Percentiles rank a stretch among this genome's conserved stretches.
Evolutionary conservation across 2,113 vertebrate genomes (phyloP).

Genomic region (Monopterus albus): DNA sequence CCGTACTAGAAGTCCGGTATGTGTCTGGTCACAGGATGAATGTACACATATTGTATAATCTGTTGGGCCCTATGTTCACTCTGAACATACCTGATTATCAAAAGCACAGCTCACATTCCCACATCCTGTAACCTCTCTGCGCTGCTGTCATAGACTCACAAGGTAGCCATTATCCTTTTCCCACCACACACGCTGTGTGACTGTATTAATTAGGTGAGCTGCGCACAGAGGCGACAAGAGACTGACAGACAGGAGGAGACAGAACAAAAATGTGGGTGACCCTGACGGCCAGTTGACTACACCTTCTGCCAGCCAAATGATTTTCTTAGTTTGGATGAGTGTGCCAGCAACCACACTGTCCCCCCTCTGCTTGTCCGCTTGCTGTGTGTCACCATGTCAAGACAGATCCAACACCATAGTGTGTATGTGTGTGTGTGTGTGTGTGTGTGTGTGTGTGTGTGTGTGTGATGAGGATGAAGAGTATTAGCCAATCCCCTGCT

Average conservation of each 20-base stretch:
- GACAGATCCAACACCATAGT: constrained; percentile 65
- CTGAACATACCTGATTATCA: background rate
- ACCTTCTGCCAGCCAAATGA: constrained; percentile 55
- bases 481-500: constrained; percentile 94
- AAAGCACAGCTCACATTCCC: constrained; percentile 3
- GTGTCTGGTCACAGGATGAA: no score
- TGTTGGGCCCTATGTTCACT: background rate
- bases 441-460: constrained; percentile 47
- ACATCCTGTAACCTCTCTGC: background rate
- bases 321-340: constrained; percentile 53
- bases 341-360: constrained; percentile 60
- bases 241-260: constrained; percentile 57
- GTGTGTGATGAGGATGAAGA: constrained; percentile 84
- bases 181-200: constrained; percentile 47
- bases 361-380: constrained; percentile 61
- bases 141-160: constrained; percentile 5
- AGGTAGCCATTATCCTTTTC: constrained; percentile 26
- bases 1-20: no score
- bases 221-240: constrained; percentile 44
- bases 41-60: no score
- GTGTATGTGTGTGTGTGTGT: constrained; percentile 46
- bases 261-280: constrained; percentile 35
- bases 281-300: constrained; percentile 49
- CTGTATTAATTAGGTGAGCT: constrained; percentile 69
- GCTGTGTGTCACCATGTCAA: constrained; percentile 64